These are phyloP conservation scores for Trinorchestia longiramus DNA, from an alignment of 1,140 invertebrate species.

Conservation along the genomic window DNA sequence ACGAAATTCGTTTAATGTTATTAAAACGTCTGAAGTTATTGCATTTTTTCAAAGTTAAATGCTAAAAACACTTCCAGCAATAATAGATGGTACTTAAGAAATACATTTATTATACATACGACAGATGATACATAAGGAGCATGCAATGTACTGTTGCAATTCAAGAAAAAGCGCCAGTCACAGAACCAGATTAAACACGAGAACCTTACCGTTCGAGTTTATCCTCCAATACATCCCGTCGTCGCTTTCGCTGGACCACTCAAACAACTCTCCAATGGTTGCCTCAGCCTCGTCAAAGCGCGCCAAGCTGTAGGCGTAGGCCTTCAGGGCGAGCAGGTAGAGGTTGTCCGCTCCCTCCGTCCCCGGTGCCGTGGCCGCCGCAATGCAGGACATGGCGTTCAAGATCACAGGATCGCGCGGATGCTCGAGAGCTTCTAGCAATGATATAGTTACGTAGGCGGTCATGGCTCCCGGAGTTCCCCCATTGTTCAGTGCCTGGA, in stretches of 20 bases:
- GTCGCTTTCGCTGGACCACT: not conserved
- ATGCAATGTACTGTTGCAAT: too few relatives aligned
- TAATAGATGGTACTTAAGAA: too few relatives aligned
- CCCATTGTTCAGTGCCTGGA: not conserved
- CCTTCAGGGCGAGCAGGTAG: conserved; percentile 83
- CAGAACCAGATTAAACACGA: not conserved
- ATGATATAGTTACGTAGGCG: conserved; percentile 74
- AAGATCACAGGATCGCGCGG: not conserved
- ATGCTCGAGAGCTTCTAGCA: conserved; percentile 56
- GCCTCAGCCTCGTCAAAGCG: not conserved
- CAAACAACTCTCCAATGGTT: not conserved
- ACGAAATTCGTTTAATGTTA: too few relatives aligned
- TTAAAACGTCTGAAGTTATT: too few relatives aligned
- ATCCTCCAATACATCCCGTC: not conserved
- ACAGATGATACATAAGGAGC: too few relatives aligned
- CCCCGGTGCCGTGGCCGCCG: conserved; percentile 68
- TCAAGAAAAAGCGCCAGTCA: too few relatives aligned
- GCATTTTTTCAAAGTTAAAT: too few relatives aligned
- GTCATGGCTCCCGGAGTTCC: conserved; percentile 76
- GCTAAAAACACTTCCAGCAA: too few relatives aligned
- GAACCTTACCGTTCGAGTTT: not conserved
- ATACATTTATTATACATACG: too few relatives aligned
- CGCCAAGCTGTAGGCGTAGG: conserved; percentile 82
- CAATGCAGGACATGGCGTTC: conserved; percentile 23
- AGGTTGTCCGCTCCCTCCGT: conserved; percentile 71